Percentiles rank a stretch among this genome's conserved stretches.
Evolutionary conservation across 2,888 invertebrate genomes (phyloP).

Genomic region (Bedellia somnulentella): DNA sequence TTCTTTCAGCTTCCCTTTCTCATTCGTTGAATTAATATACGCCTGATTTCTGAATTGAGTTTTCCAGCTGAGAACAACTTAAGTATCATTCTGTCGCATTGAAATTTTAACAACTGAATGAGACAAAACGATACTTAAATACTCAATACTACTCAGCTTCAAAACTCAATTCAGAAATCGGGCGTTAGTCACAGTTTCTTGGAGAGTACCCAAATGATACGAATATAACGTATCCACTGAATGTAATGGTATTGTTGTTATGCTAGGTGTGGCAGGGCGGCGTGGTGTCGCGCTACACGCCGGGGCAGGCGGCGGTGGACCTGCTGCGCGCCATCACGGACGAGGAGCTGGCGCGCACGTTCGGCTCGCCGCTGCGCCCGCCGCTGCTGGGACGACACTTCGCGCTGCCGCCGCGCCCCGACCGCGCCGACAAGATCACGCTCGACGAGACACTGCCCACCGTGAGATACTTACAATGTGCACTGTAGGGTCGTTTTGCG

Average conservation of each 20-base stretch:
- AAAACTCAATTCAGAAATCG: too few relatives aligned
- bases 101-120: too few relatives aligned
- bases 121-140: too few relatives aligned
- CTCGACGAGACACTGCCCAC: slow-evolving; percentile 66
- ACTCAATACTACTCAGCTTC: too few relatives aligned
- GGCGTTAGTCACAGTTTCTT: not conserved
- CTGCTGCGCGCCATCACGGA: slow-evolving; percentile 37
- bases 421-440: slow-evolving; percentile 41
- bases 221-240: not conserved
- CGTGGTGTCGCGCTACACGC: slow-evolving; percentile 49
- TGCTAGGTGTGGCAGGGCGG: slow-evolving; percentile 47
- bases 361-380: slow-evolving; percentile 53
- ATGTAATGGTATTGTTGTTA: not conserved
- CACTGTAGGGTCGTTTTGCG: too few relatives aligned
- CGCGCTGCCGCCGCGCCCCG: slow-evolving; percentile 50
- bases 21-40: too few relatives aligned
- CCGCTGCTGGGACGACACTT: slow-evolving; percentile 65
- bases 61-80: too few relatives aligned
- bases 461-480: slow-evolving; percentile 13
- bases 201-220: not conserved
- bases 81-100: too few relatives aligned
- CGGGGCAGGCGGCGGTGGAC: slow-evolving; percentile 45
- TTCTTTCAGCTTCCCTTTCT: too few relatives aligned
- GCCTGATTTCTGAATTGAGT: too few relatives aligned
- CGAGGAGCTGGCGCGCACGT: slow-evolving; percentile 39